Evolutionary conservation across 2,113 vertebrate genomes (phyloP), one percentile per base, ranked within the genome.

Genomic region (Ardeotis arabs): DNA sequence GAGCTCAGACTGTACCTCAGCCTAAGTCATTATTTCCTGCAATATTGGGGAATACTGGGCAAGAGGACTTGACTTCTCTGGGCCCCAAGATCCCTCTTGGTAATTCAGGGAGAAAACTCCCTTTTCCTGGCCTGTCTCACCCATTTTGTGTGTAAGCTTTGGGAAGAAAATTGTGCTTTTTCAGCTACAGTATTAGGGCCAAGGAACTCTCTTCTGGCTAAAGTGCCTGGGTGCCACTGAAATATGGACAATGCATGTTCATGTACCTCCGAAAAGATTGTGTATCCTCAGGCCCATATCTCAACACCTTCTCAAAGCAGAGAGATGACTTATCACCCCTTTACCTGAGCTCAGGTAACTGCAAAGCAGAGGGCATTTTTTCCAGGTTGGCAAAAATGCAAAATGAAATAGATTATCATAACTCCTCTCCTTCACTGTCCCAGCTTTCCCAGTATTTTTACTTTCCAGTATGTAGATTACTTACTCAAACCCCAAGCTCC

Each of bases 171-270:
- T 6, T 33, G 33, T 7, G 5, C 6, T 58, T 90, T 74, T 94
- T 74, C 23, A 55, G 8, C 14, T 37, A 41, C 6, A 28, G 1
- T 63, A 21, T 25, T 62, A 84, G 13, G 12, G 16, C 21, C 28
- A 55, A 79, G 37, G 62, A 19, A 10, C 29, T 37, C 39, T 13
- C 4, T 60, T 23, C 17, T 79, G 39, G 16, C 9, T 64, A 45
- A 75, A 76, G 33, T 12, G 18, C 41, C 27, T 37, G 23, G 1
- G 12, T 45, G 50, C 5, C n/a, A 67, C 0, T 4, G 41, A 78
- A 44, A 37, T 56, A 33, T 4, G 17, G 49, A 22, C 0, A 1
- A 23, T 1, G 1, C 33, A 14, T n/a, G 23, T 27, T 29, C 37
- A 56, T 0, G 1, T 37, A 39, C 41, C 59, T 88, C 79, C 35